These are phyloP conservation scores for Crambe crambe DNA, from an alignment of 37 sponge, comb jelly and placozoan species.

Conservation along the genomic window DNA sequence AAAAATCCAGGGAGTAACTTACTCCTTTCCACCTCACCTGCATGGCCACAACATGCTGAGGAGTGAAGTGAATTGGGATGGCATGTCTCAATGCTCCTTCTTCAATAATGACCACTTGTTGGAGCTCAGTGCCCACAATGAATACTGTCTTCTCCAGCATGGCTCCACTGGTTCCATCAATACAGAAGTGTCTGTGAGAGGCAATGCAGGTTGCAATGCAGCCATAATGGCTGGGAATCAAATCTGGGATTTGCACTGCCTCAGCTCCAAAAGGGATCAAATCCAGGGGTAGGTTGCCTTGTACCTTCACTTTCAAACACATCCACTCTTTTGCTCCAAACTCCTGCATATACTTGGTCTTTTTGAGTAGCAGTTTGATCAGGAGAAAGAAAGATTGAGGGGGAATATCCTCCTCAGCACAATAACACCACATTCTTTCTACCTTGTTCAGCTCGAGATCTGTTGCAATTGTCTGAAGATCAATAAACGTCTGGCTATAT, in stretches of 20 bases:
- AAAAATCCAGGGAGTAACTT: no score
- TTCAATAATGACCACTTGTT: conserved; percentile 46
- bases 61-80: conserved; percentile 9
- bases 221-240: conserved; percentile 38
- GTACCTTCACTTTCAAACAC: not conserved
- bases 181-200: not conserved
- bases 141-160: not conserved
- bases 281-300: conserved; percentile 7
- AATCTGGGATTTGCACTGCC: not conserved
- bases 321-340: conserved; percentile 8
- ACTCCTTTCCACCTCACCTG: conserved; percentile 8
- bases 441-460: not conserved
- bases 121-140: conserved; percentile 40
- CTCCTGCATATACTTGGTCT: not conserved
- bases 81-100: conserved; percentile 25
- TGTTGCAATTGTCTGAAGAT: not conserved
- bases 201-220: conserved; percentile 36
- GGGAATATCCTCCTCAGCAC: not conserved
- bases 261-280: not conserved
- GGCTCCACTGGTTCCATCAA: not conserved
- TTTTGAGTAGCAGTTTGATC: not conserved
- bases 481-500: not conserved
- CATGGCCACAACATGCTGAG: not conserved
- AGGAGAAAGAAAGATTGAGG: not conserved
- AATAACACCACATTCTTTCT: not conserved